These are phyloP conservation scores for Agrypnus murinus DNA, from an alignment of 2,888 invertebrate species.

Conservation along the genomic window DNA sequence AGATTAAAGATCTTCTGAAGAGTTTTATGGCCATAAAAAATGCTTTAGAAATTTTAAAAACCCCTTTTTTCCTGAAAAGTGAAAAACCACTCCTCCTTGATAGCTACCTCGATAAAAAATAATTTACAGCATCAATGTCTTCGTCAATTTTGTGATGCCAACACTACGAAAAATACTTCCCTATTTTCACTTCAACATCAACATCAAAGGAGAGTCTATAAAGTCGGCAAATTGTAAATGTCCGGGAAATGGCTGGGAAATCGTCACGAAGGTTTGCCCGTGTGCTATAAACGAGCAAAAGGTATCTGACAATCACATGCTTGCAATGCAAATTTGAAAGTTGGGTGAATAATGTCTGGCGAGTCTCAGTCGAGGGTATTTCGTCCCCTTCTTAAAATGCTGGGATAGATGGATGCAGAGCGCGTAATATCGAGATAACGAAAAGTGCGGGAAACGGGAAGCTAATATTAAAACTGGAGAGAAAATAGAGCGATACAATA, in stretches of 20 bases:
- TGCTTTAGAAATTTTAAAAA: background rate
- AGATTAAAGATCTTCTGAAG: too few species aligned
- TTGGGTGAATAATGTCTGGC: slow-evolving; percentile 21
- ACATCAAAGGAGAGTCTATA: slow-evolving; percentile 25
- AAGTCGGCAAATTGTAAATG: slow-evolving; percentile 38
- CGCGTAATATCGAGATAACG: slow-evolving; percentile 12
- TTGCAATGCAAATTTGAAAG: slow-evolving; percentile 32
- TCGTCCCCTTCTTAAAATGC: slow-evolving; percentile 1
- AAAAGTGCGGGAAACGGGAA: slow-evolving; percentile 12
- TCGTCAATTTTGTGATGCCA: slow-evolving; percentile 10
- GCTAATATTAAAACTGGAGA: slow-evolving; percentile 26
- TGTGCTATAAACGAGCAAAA: slow-evolving; percentile 29
- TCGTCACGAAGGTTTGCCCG: slow-evolving; percentile 30
- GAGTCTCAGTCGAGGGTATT: slow-evolving; percentile 7
- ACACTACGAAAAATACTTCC: slow-evolving; percentile 18
- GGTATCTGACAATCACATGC: slow-evolving; percentile 34
- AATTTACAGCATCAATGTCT: slow-evolving; percentile 30
- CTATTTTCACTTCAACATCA: slow-evolving; percentile 23
- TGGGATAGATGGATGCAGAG: background rate
- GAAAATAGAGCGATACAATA: slow-evolving; percentile 35
- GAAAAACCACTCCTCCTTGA: too few species aligned
- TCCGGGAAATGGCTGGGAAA: slow-evolving; percentile 35
- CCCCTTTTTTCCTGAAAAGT: too few species aligned
- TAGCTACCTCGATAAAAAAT: too few species aligned
- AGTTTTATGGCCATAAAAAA: too few species aligned